Evolutionary conservation across 1,140 invertebrate species (phyloP).

Genomic region (Grapholita molesta): DNA sequence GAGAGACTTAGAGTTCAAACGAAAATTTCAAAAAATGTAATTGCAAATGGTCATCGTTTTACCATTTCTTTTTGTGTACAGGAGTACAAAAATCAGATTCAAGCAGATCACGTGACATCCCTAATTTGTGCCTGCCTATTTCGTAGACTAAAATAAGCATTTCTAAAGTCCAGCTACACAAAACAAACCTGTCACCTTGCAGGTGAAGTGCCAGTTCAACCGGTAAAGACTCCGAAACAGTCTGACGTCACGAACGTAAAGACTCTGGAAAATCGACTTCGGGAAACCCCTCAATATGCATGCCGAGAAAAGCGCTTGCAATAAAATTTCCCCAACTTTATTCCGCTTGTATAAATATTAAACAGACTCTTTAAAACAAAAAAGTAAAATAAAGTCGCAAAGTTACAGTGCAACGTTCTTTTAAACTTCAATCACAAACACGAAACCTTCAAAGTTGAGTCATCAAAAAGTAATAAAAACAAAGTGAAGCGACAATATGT

Average conservation of each 20-base stretch:
- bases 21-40: no score
- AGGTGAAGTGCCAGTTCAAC: not conserved
- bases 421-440: not conserved
- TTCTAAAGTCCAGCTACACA: not conserved
- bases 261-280: not conserved
- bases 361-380: not conserved
- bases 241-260: not conserved
- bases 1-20: no score
- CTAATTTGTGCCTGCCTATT: not conserved
- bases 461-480: conserved; percentile 2
- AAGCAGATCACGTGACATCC: not conserved
- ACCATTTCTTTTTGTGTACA: no score
- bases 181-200: not conserved
- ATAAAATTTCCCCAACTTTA: not conserved
- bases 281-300: not conserved
- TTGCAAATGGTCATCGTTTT: no score
- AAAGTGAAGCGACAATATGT: conserved; percentile 1
- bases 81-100: no score
- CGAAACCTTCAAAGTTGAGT: not conserved
- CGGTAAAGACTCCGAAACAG: not conserved
- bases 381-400: not conserved
- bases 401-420: not conserved
- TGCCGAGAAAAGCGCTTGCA: not conserved
- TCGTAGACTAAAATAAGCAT: not conserved
- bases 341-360: not conserved